Percentiles rank a stretch among this genome's conserved stretches.
These are phyloP conservation scores for Pterois miles DNA, from an alignment of 2,797 vertebrate genomes.

Conservation along the genomic window DNA sequence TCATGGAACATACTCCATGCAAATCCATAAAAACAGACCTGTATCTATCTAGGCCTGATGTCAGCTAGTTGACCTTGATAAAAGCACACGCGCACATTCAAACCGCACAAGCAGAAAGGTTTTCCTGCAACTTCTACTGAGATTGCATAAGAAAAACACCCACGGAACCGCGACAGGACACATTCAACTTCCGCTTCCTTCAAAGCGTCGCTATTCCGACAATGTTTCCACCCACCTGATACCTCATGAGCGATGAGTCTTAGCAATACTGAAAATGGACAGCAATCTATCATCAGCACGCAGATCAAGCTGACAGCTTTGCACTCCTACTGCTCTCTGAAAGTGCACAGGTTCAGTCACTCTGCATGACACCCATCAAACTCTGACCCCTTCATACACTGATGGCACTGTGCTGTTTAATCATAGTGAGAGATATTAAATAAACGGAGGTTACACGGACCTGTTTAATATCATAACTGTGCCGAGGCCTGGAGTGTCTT, in stretches of 20 bases:
- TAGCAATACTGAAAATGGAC: constrained; percentile 75
- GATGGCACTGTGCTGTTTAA: constrained; percentile 45
- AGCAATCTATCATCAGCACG: constrained; percentile 70
- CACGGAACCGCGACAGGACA: constrained; percentile 67
- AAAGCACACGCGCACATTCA: background rate
- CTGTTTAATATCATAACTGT: constrained; percentile 29
- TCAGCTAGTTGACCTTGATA: background rate
- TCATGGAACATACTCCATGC: constrained; percentile 2
- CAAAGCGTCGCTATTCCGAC: constrained; percentile 74
- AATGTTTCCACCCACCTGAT: constrained; percentile 78
- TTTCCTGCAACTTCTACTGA: constrained; percentile 57
- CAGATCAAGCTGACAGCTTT: constrained; percentile 45
- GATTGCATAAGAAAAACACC: constrained; percentile 65
- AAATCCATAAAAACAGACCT: background rate
- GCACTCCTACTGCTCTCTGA: constrained; percentile 62
- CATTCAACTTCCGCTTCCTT: constrained; percentile 59
- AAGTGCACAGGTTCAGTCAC: constrained; percentile 61
- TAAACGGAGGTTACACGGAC: constrained; percentile 35
- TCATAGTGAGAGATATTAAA: constrained; percentile 43
- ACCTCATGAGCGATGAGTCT: constrained; percentile 70
- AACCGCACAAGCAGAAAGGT: constrained; percentile 14
- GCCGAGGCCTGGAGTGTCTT: constrained; percentile 19
- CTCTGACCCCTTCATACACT: constrained; percentile 59
- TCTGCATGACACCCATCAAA: constrained; percentile 45
- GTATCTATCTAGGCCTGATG: background rate